Conservation (phyloP, 2,888 invertebrate species). For the Platycheirus rosarum region DNA sequence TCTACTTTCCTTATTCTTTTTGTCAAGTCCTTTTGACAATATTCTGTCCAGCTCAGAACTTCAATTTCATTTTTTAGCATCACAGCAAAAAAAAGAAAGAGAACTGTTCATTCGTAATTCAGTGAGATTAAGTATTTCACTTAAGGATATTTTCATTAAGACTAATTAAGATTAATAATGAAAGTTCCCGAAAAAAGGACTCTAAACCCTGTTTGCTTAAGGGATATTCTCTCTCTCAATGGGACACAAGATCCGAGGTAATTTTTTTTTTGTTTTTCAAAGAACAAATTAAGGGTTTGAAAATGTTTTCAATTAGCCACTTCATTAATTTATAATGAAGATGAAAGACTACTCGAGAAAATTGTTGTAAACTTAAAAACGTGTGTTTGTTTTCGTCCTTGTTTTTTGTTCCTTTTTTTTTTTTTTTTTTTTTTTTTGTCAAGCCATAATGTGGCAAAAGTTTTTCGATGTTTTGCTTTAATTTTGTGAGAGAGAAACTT, state of each 20-base stretch:
- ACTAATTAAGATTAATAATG: constrained; percentile 60
- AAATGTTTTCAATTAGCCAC: constrained; percentile 42
- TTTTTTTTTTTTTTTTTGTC: background rate
- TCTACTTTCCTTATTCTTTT: background rate
- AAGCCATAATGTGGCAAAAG: background rate
- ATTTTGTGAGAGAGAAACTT: background rate
- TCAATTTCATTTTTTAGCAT: too few relatives aligned
- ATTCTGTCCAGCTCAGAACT: too few relatives aligned
- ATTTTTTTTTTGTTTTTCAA: background rate
- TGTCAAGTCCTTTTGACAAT: background rate
- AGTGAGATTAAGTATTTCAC: constrained; percentile 33
- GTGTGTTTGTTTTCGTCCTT: constrained; percentile 1
- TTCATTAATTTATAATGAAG: constrained; percentile 51
- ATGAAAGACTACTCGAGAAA: constrained; percentile 35
- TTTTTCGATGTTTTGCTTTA: too few relatives aligned
- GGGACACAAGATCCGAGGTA: background rate
- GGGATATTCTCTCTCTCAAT: background rate
- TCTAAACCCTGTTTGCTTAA: background rate
- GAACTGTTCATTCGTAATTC: constrained; percentile 6
- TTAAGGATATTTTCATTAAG: constrained; percentile 51
- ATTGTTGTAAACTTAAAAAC: constrained; percentile 33
- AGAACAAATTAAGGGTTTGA: constrained; percentile 6
- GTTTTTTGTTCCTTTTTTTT: background rate
- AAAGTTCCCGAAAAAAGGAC: constrained; percentile 13
- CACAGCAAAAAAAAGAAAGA: background rate